A percentile compares a stretch with the other conserved stretches of the same genome.
Conservation (phyloP, 2,797 vertebrate species). For the Molossus molossus region DNA sequence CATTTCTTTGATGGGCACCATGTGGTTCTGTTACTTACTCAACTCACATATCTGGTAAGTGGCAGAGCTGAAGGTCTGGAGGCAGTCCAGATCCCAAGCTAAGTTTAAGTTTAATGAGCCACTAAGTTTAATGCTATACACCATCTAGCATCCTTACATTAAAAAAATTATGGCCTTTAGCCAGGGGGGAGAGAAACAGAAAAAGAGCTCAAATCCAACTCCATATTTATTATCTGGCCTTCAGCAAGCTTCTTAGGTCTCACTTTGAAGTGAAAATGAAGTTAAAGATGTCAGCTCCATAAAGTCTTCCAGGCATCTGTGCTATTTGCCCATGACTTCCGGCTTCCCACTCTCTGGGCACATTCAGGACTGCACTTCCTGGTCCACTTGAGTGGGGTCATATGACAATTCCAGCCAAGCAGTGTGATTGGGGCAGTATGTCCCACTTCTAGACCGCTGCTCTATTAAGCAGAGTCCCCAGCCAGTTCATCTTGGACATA, state of each 20-base stretch:
- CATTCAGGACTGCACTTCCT: not conserved
- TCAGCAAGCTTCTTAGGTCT: conserved; percentile 13
- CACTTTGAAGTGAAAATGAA: conserved; percentile 51
- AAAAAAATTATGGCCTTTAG: not conserved
- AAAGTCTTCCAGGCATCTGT: conserved; percentile 10
- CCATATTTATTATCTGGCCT: conserved; percentile 8
- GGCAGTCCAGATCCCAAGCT: conserved; percentile 55
- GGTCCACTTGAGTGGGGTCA: not conserved
- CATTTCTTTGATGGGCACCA: not conserved
- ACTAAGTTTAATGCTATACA: conserved; percentile 24
- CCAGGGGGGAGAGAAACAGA: not conserved
- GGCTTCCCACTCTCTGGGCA: not conserved
- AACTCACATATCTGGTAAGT: conserved; percentile 60
- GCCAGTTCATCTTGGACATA: not conserved
- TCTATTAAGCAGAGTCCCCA: not conserved
- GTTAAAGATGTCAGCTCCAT: not conserved
- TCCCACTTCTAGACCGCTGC: not conserved
- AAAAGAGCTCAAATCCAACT: conserved; percentile 4
- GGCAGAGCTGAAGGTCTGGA: conserved; percentile 51
- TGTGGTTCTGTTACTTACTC: not conserved
- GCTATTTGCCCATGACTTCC: not conserved
- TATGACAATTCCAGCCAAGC: not conserved
- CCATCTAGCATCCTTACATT: conserved; percentile 29
- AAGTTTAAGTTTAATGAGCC: conserved; percentile 1
- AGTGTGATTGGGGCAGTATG: not conserved